These are phyloP conservation scores for Tenthredo distinguenda DNA, from an alignment of 2,888 invertebrate species.

Conservation along the genomic window DNA sequence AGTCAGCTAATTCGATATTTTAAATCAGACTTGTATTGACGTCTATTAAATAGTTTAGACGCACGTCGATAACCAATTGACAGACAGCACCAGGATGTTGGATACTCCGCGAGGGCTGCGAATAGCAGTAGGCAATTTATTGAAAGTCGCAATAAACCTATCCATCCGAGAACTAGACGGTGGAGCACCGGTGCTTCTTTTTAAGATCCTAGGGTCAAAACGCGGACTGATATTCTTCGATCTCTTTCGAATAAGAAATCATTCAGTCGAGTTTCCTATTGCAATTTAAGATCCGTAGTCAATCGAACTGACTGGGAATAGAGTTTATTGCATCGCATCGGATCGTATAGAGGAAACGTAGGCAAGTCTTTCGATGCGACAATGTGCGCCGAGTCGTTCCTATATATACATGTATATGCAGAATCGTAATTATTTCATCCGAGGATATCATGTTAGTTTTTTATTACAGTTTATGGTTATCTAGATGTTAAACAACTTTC, in stretches of 20 bases:
- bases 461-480: neutral
- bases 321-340: neutral
- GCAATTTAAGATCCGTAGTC: neutral
- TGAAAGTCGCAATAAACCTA: slow-evolving; percentile 33
- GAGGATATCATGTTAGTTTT: too few species aligned
- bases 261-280: neutral
- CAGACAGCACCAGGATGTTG: slow-evolving; percentile 8
- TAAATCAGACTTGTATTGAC: neutral
- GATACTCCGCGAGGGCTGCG: neutral
- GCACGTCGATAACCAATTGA: slow-evolving; percentile 4
- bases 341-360: neutral
- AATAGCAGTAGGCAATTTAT: slow-evolving; percentile 11
- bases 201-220: neutral
- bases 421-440: neutral
- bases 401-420: neutral
- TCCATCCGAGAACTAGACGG: neutral
- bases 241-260: neutral
- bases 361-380: neutral
- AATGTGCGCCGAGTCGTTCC: too few species aligned
- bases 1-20: slow-evolving; percentile 2
- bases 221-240: neutral
- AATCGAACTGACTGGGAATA: neutral
- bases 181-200: neutral
- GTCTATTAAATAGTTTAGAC: slow-evolving; percentile 4
- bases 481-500: slow-evolving; percentile 12